Percentiles rank a stretch among this genome's conserved stretches.
These are phyloP conservation scores for Orestias chungarensis DNA, from an alignment of 2,797 vertebrate genomes.

Conservation along the genomic window DNA sequence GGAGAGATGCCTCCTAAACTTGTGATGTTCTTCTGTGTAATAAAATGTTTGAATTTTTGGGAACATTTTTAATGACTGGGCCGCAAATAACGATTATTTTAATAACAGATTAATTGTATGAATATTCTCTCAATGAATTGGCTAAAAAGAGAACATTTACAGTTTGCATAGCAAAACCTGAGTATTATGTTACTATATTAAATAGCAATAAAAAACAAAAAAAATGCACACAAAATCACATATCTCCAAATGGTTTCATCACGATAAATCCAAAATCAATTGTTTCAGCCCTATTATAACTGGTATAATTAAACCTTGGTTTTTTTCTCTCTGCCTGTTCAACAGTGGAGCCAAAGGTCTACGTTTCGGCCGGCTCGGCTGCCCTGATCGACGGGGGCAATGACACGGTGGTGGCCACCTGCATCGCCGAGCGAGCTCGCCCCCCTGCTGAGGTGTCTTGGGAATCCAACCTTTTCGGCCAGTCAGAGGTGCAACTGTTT, in stretches of 20 bases:
- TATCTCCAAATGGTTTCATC: too few relatives aligned
- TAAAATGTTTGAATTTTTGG: slow-evolving; percentile 18
- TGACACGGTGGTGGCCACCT: slow-evolving; percentile 90
- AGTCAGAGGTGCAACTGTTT: slow-evolving; percentile 84
- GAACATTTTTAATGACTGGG: too few relatives aligned
- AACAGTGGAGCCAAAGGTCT: slow-evolving; percentile 94
- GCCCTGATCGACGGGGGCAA: slow-evolving; percentile 93
- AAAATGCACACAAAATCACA: too few relatives aligned
- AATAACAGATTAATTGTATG: too few relatives aligned
- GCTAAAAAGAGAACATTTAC: too few relatives aligned
- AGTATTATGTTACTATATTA: too few relatives aligned
- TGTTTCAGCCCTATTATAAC: too few relatives aligned
- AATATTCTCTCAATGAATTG: too few relatives aligned
- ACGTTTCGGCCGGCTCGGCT: slow-evolving; percentile 87
- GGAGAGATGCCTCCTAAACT: slow-evolving; percentile 32
- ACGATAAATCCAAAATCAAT: too few relatives aligned
- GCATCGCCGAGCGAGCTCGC: slow-evolving; percentile 91
- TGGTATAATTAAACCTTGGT: not conserved
- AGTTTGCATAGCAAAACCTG: too few relatives aligned
- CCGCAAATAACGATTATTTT: too few relatives aligned
- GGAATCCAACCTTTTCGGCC: slow-evolving; percentile 91
- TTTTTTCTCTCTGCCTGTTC: not conserved
- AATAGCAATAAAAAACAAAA: too few relatives aligned
- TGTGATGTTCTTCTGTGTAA: slow-evolving; percentile 12
- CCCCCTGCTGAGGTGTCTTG: slow-evolving; percentile 91